Evolutionary conservation across 2,888 invertebrate genomes (phyloP).

Genomic region (Antitype chi): DNA sequence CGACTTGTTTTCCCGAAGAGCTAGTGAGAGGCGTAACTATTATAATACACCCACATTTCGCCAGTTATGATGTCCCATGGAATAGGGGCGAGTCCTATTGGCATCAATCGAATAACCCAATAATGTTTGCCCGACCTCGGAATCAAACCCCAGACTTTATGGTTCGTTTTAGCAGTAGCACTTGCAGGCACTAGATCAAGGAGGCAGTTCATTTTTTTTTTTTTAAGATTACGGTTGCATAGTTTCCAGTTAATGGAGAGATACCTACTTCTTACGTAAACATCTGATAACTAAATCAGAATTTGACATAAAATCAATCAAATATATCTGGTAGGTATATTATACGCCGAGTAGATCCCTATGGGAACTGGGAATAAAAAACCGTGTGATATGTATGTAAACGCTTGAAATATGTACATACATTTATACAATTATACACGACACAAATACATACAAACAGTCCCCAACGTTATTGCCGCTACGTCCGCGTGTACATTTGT

Average conservation of each 20-base stretch:
- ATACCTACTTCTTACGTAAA: background rate
- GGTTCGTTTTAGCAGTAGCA: too few species aligned
- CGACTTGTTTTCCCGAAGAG: too few species aligned
- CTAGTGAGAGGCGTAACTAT: too few species aligned
- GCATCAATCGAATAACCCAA: too few species aligned
- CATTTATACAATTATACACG: background rate
- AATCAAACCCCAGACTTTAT: too few species aligned
- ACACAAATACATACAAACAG: slow-evolving; percentile 18
- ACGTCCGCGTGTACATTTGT: slow-evolving; percentile 45
- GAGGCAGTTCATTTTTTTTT: too few species aligned
- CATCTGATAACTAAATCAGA: background rate
- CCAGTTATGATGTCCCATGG: too few species aligned
- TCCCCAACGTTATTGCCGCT: slow-evolving; percentile 41
- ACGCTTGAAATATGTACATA: slow-evolving; percentile 18
- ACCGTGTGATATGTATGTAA: slow-evolving; percentile 25
- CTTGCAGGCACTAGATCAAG: too few species aligned
- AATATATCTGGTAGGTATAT: background rate
- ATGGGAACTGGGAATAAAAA: slow-evolving; percentile 13
- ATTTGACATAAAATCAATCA: background rate
- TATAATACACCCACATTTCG: too few species aligned
- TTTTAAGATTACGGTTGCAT: background rate
- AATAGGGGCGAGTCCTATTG: too few species aligned
- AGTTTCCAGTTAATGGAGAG: background rate
- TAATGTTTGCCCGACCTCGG: too few species aligned
- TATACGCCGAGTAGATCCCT: background rate